Conservation (phyloP, 2,797 vertebrate species). For the Trachops cirrhosus region DNA sequence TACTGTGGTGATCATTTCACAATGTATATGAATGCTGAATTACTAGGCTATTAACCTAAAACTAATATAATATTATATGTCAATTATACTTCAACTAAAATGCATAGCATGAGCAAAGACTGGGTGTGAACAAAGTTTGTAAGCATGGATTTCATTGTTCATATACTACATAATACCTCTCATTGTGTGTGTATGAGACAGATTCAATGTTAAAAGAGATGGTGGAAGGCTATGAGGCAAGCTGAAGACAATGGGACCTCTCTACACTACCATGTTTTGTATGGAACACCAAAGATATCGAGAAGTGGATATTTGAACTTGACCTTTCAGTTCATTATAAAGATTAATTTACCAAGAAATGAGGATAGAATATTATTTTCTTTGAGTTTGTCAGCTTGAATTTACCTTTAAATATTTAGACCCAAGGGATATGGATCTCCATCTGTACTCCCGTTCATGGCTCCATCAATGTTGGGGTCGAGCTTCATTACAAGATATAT, state of each 20-base stretch:
- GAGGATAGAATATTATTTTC: background rate
- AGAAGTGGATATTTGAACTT: background rate
- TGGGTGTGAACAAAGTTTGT: background rate
- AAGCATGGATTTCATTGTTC: background rate
- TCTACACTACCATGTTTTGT: background rate
- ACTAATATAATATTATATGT: background rate
- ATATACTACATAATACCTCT: background rate
- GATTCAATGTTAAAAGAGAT: background rate
- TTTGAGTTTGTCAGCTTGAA: background rate
- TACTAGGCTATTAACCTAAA: background rate
- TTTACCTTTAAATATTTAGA: slow-evolving; percentile 31
- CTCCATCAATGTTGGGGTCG: background rate
- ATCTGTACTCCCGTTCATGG: background rate
- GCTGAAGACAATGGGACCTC: background rate
- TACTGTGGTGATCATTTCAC: background rate
- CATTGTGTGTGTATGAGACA: background rate
- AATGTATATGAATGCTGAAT: background rate
- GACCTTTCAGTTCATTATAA: background rate
- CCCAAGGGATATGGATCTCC: background rate
- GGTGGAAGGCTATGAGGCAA: background rate
- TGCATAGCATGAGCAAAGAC: background rate
- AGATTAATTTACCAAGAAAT: background rate
- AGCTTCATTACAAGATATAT: background rate
- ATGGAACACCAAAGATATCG: background rate
- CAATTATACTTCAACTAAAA: background rate